Percentiles rank a stretch among this genome's conserved stretches.
Evolutionary conservation across 2,113 vertebrate genomes (phyloP).

Genomic region (Catagonus wagneri): DNA sequence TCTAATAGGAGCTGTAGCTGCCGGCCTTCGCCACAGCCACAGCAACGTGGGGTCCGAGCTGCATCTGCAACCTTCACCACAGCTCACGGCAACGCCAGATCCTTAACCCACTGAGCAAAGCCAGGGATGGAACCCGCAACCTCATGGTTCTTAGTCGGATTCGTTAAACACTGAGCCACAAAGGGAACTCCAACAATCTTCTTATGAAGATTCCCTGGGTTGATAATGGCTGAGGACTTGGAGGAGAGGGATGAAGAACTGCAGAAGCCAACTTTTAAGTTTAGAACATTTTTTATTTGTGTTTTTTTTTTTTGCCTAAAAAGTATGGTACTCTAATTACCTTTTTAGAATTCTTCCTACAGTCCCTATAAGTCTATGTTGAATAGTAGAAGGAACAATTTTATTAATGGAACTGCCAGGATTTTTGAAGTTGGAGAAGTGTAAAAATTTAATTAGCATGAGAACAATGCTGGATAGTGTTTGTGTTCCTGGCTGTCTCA

Average conservation of each 20-base stretch:
- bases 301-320: neutral
- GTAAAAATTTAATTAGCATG: neutral
- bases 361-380: neutral
- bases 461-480: neutral
- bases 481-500: neutral
- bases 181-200: too few relatives aligned
- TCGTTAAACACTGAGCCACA: too few relatives aligned
- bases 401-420: neutral
- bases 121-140: too few relatives aligned
- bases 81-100: too few relatives aligned
- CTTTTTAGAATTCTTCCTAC: slow-evolving; percentile 21
- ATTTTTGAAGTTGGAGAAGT: neutral
- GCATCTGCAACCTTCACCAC: too few relatives aligned
- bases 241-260: neutral
- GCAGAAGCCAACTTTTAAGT: neutral
- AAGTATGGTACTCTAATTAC: neutral
- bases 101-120: too few relatives aligned
- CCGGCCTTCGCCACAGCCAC: too few relatives aligned
- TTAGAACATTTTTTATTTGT: neutral
- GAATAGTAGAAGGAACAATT: neutral
- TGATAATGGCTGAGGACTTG: neutral
- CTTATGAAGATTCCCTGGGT: neutral
- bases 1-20: too few relatives aligned
- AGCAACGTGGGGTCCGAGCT: too few relatives aligned
- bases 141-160: too few relatives aligned